These are phyloP conservation scores for Lontra canadensis DNA, from an alignment of 2,113 vertebrate species.

Conservation along the genomic window DNA sequence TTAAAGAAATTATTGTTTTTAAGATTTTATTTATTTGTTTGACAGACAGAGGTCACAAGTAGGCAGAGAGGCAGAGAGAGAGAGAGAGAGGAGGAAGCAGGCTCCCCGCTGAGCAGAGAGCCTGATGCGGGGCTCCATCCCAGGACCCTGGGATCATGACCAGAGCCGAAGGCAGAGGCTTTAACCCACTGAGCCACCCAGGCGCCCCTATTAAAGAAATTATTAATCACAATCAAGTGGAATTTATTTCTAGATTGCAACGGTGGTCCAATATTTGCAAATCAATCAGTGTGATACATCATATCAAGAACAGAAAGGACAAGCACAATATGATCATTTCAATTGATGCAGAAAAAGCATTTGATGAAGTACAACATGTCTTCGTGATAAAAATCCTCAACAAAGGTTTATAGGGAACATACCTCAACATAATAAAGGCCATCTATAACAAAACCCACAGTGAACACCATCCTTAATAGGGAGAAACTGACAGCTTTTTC, in stretches of 20 bases:
- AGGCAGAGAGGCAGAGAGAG: no score
- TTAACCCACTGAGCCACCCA: no score
- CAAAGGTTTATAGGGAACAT: background rate
- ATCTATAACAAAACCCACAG: background rate
- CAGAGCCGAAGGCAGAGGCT: no score
- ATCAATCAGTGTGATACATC: background rate
- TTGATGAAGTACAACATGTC: background rate
- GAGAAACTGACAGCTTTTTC: background rate
- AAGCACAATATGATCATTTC: background rate
- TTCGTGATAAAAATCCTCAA: background rate
- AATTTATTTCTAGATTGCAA: background rate
- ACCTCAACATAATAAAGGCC: background rate
- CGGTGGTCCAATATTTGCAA: background rate
- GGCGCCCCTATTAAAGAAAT: background rate
- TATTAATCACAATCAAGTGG: background rate
- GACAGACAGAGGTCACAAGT: no score
- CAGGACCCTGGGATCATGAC: no score
- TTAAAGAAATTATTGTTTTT: background rate
- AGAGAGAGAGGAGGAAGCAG: no score
- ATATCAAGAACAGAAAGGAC: background rate
- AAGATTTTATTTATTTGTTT: no score
- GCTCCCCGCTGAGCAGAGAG: no score
- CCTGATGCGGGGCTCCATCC: no score
- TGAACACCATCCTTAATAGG: background rate
- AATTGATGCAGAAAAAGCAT: background rate